These are phyloP conservation scores for Isotomurus palustris DNA, from an alignment of 2,888 invertebrate species.

Conservation along the genomic window DNA sequence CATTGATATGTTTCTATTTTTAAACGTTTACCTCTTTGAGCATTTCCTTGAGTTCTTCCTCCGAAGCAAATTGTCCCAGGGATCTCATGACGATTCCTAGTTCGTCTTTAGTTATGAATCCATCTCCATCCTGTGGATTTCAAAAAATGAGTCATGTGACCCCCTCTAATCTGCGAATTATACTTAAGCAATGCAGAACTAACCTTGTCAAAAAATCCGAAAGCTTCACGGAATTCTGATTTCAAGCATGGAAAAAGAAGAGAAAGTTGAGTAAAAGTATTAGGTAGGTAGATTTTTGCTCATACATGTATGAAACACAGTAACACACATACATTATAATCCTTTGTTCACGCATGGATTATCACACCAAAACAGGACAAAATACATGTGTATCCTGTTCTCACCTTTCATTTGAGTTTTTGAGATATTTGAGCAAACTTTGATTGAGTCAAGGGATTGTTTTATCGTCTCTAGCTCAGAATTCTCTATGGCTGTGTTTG, in stretches of 20 bases:
- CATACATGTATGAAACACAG: too few relatives aligned
- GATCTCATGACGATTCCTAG: constrained; percentile 49
- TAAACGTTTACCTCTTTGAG: constrained; percentile 39
- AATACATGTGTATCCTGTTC: too few relatives aligned
- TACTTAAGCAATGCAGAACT: not conserved
- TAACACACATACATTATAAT: too few relatives aligned
- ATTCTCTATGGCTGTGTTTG: not conserved
- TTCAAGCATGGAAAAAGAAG: not conserved
- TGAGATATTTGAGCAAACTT: constrained; percentile 40
- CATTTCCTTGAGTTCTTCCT: constrained; percentile 48
- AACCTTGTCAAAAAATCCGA: constrained; percentile 48
- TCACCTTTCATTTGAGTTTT: constrained; percentile 46
- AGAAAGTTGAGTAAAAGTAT: not conserved
- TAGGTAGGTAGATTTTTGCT: too few relatives aligned
- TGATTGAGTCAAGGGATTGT: constrained; percentile 38
- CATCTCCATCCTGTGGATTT: constrained; percentile 46
- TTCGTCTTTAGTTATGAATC: constrained; percentile 48
- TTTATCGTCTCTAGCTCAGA: constrained; percentile 32
- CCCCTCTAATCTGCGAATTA: not conserved
- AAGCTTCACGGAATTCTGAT: constrained; percentile 46
- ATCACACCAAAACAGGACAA: too few relatives aligned
- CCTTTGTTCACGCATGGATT: too few relatives aligned
- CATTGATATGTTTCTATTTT: not conserved
- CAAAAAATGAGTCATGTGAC: not conserved
- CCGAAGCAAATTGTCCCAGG: constrained; percentile 48